Conservation (phyloP, 2,797 vertebrate genomes). For the Rhabdophis nuchalis region DNA sequence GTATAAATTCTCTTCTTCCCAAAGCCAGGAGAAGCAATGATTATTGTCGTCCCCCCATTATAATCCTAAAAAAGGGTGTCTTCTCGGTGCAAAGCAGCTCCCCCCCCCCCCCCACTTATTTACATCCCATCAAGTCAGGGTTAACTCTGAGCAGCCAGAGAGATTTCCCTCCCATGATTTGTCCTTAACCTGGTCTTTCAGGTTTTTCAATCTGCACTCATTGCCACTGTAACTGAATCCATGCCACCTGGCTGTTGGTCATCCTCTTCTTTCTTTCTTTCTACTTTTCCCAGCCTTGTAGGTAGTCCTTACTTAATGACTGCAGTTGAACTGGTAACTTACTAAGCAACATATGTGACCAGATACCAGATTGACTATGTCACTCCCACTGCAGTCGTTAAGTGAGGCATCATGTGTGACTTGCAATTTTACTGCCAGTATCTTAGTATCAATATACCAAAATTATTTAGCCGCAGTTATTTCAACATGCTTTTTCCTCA, state of each 20-base stretch:
- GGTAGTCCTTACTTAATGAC: not conserved
- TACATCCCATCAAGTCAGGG: not conserved
- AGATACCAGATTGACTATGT: not conserved
- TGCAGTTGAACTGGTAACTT: not conserved
- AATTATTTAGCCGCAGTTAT: too few relatives aligned
- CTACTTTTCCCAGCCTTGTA: not conserved
- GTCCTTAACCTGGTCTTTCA: not conserved
- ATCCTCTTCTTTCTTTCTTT: not conserved
- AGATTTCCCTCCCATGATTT: not conserved
- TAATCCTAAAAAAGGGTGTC: not conserved
- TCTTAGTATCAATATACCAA: too few relatives aligned
- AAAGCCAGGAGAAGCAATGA: not conserved
- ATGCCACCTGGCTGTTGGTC: not conserved
- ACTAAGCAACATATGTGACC: not conserved
- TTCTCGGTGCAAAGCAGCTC: not conserved
- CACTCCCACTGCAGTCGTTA: not conserved
- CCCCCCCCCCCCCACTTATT: not conserved
- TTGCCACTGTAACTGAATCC: not conserved
- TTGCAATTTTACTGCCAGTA: not conserved
- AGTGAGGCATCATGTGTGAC: not conserved
- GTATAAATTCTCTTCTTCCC: not conserved
- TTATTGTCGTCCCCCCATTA: not conserved
- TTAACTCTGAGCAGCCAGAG: not conserved
- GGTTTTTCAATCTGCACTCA: not conserved
- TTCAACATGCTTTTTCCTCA: too few relatives aligned